phyloP scores from a whole-genome alignment of 2,888 invertebrate species.

The Amphipoea lucens region DNA sequence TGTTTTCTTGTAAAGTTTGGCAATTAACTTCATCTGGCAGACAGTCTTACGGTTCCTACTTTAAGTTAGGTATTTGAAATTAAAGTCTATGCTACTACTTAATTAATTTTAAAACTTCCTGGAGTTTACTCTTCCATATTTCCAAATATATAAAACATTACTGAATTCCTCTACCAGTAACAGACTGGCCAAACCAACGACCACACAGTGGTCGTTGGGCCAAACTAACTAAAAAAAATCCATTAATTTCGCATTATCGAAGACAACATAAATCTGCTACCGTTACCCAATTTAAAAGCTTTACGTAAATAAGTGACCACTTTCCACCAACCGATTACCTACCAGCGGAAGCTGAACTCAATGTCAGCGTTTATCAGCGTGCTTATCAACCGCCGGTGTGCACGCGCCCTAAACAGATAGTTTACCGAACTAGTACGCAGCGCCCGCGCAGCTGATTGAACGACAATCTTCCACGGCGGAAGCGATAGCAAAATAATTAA shows the following conservation, averaged over 20 bases:
- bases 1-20: background rate
- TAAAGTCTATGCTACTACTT: background rate
- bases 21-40: background rate
- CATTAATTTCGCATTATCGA: background rate
- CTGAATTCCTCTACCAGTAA: background rate
- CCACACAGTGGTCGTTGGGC: too few species aligned
- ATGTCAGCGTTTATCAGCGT: conserved; percentile 59
- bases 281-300: conserved; percentile 15
- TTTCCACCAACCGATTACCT: conserved; percentile 28
- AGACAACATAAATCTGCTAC: background rate
- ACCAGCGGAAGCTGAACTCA: conserved; percentile 56
- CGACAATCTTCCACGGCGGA: conserved; percentile 73
- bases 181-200: too few species aligned
- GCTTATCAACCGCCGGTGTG: conserved; percentile 61
- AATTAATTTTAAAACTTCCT: background rate
- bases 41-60: background rate
- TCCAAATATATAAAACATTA: background rate
- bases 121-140: background rate
- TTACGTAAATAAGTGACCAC: conserved; percentile 1
- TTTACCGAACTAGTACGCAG: conserved; percentile 84
- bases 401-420: conserved; percentile 76
- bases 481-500: conserved; percentile 79
- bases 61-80: background rate
- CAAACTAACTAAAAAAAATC: too few species aligned
- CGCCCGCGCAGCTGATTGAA: conserved; percentile 86